Evolutionary conservation across 1,140 invertebrate species (phyloP).

Genomic region (Gonatopus flavifemur): DNA sequence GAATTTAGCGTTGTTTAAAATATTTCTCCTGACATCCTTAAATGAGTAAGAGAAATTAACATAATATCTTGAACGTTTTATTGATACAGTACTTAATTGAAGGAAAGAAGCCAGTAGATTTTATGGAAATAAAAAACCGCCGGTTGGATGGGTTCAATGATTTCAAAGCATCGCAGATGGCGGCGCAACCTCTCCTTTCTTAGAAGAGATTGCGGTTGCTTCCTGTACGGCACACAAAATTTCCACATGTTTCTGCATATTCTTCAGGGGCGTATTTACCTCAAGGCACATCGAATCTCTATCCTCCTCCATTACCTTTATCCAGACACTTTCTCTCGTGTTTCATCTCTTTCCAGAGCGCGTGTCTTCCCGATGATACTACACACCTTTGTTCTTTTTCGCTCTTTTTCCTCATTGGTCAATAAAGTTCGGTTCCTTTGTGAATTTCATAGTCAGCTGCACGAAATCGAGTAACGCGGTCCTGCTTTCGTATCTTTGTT

Average conservation of each 20-base stretch:
- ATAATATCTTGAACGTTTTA: no score
- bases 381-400: constrained; percentile 38
- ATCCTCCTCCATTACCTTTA: not conserved
- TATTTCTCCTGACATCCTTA: no score
- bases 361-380: constrained; percentile 24
- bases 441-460: constrained; percentile 46
- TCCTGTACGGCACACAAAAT: constrained; percentile 14
- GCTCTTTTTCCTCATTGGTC: no score
- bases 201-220: constrained; percentile 24
- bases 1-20: no score
- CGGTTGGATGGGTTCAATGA: constrained; percentile 1
- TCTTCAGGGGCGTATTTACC: constrained; percentile 27
- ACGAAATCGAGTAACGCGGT: constrained; percentile 34
- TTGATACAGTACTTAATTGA: no score
- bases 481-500: constrained; percentile 13
- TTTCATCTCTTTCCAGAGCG: not conserved
- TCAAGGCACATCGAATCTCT: constrained; percentile 11
- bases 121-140: no score
- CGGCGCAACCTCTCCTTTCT: constrained; percentile 15
- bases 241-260: constrained; percentile 31
- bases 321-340: not conserved
- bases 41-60: no score
- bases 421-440: constrained; percentile 38
- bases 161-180: constrained; percentile 29
- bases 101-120: no score